A percentile compares a stretch with the other conserved stretches of the same genome.
Evolutionary conservation across 1,140 invertebrate genomes (phyloP).

Genomic region (Drosophila pruinosa): DNA sequence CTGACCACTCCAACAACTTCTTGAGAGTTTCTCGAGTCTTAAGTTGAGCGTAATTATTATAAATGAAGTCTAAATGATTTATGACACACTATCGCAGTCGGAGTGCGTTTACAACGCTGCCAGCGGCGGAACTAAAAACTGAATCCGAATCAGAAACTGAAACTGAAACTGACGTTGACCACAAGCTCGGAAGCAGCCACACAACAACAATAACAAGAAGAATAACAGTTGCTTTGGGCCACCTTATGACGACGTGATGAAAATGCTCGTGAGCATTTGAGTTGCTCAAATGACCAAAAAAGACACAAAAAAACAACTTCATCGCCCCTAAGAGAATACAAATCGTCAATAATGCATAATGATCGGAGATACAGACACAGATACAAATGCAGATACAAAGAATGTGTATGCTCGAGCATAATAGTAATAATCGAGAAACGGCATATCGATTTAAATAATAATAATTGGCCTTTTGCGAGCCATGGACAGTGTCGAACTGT

Average conservation of each 20-base stretch:
- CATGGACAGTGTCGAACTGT: slow-evolving; percentile 63
- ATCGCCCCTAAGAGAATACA: slow-evolving; percentile 31
- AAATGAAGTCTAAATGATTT: slow-evolving; percentile 73
- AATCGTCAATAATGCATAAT: slow-evolving; percentile 62
- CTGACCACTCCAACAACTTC: slow-evolving; percentile 57
- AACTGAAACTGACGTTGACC: not conserved
- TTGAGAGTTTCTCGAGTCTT: slow-evolving; percentile 16
- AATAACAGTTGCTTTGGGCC: slow-evolving; percentile 27
- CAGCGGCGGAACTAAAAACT: slow-evolving; percentile 52
- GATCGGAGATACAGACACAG: slow-evolving; percentile 26
- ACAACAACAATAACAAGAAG: slow-evolving; percentile 34
- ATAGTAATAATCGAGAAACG: slow-evolving; percentile 39
- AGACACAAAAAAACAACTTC: slow-evolving; percentile 9
- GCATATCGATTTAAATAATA: slow-evolving; percentile 78
- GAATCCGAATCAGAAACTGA: not conserved
- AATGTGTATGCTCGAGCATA: slow-evolving; percentile 32
- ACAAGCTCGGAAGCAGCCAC: slow-evolving; percentile 24
- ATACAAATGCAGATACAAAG: slow-evolving; percentile 29
- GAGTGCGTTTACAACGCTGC: slow-evolving; percentile 65
- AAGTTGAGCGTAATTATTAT: slow-evolving; percentile 71
- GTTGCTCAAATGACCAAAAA: slow-evolving; percentile 39
- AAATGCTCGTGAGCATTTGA: slow-evolving; percentile 51
- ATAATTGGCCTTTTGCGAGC: slow-evolving; percentile 74
- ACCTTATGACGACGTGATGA: slow-evolving; percentile 60
- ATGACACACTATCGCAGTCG: slow-evolving; percentile 53